Evolutionary conservation across 2,888 invertebrate genomes (phyloP).

Genomic region (Latrodectus hesperus): DNA sequence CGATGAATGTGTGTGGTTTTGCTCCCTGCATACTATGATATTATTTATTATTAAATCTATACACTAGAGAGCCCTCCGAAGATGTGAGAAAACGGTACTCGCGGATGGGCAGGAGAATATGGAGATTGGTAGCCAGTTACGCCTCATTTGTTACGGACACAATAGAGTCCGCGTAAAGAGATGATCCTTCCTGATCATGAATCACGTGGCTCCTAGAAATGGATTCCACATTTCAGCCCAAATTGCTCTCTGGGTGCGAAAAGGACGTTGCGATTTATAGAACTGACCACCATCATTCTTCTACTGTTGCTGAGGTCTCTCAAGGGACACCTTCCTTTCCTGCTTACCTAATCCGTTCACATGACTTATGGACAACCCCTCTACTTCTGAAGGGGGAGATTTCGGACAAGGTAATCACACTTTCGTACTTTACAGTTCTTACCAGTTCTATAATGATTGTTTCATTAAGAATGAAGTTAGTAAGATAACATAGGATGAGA

Average conservation of each 20-base stretch:
- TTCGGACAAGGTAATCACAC: not conserved
- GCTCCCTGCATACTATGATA: too few species aligned
- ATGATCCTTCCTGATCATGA: conserved; percentile 56
- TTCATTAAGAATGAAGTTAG: too few species aligned
- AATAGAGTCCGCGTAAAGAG: conserved; percentile 51
- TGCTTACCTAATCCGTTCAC: conserved; percentile 34
- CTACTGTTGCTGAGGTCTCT: conserved; percentile 6
- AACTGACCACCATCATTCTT: conserved; percentile 55
- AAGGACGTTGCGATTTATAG: conserved; percentile 59
- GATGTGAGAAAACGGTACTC: conserved; percentile 1
- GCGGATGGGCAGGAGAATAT: conserved; percentile 5
- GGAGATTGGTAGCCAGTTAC: conserved; percentile 43
- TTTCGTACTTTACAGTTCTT: not conserved
- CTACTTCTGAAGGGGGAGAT: not conserved
- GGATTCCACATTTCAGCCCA: conserved; percentile 65
- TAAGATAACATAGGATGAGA: too few species aligned
- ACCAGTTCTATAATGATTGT: not conserved
- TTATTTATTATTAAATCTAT: not conserved
- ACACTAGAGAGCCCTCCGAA: not conserved
- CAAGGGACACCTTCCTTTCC: conserved; percentile 13
- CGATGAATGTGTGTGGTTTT: too few species aligned
- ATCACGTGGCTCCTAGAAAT: conserved; percentile 58
- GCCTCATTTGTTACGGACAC: conserved; percentile 63
- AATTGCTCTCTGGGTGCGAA: conserved; percentile 64
- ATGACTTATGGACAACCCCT: conserved; percentile 31